Percentiles rank a stretch among this genome's conserved stretches.
phyloP scores from a whole-genome alignment of 2,797 vertebrate species.

The Esox masquinongy region DNA sequence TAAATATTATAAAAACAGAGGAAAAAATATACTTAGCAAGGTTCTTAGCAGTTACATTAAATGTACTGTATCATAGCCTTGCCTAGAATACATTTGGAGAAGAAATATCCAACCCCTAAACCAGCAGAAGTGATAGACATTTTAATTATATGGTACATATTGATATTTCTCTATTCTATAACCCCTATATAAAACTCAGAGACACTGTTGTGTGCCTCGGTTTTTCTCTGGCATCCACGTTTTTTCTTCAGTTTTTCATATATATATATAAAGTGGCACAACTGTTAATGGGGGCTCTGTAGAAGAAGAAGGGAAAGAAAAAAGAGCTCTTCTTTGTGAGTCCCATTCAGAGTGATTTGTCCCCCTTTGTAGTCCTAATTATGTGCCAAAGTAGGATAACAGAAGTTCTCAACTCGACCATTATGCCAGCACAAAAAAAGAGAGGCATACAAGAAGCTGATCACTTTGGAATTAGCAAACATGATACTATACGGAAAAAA shows the following conservation, averaged over 20 bases:
- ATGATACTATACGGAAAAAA: constrained; percentile 96
- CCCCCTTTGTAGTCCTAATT: constrained; percentile 99
- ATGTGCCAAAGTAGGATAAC: constrained; percentile 99
- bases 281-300: constrained; percentile 79
- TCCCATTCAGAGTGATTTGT: constrained; percentile 98
- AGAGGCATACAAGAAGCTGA: constrained; percentile 99
- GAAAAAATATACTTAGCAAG: constrained; percentile 67
- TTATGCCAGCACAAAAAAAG: constrained; percentile 99
- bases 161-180: constrained; percentile 65
- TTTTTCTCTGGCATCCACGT: constrained; percentile 64
- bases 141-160: constrained; percentile 85
- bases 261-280: constrained; percentile 72
- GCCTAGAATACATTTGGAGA: constrained; percentile 77
- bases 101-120: constrained; percentile 69
- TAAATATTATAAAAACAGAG: constrained; percentile 55
- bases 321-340: constrained; percentile 95
- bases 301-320: constrained; percentile 76
- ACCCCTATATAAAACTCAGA: constrained; percentile 67
- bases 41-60: constrained; percentile 74
- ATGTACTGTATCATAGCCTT: constrained; percentile 74
- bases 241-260: constrained; percentile 51
- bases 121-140: constrained; percentile 78
- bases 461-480: constrained; percentile 99
- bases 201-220: constrained; percentile 59
- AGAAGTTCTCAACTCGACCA: constrained; percentile 99